phyloP scores from a whole-genome alignment of 2,797 vertebrate genomes.

The Galago senegalensis region DNA sequence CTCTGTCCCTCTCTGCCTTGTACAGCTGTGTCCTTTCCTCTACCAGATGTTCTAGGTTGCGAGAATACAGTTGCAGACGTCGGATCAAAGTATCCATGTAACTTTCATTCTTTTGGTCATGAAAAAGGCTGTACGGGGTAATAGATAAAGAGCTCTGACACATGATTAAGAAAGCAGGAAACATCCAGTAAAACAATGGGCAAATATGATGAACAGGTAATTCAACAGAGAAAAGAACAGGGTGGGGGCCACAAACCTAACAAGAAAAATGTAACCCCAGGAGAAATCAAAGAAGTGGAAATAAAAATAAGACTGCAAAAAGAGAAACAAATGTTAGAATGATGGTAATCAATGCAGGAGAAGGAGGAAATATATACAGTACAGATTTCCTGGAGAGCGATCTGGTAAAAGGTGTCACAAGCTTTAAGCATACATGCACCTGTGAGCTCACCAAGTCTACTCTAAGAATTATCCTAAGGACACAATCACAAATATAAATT shows the following conservation, averaged over 20 bases:
- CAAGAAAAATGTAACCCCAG: background rate
- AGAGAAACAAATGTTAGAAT: background rate
- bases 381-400: background rate
- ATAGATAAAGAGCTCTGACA: conserved; percentile 16
- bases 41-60: conserved; percentile 97
- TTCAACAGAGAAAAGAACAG: background rate
- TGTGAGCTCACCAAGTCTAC: background rate
- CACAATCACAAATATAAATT: background rate
- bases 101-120: conserved; percentile 95
- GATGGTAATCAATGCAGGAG: background rate
- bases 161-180: background rate
- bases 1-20: conserved; percentile 97
- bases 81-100: conserved; percentile 99
- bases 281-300: background rate
- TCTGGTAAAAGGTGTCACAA: background rate
- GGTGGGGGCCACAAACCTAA: background rate
- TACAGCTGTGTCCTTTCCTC: conserved; percentile 97
- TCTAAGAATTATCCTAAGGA: background rate
- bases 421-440: background rate
- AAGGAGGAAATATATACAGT: background rate
- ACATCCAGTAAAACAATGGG: background rate
- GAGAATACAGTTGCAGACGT: conserved; percentile 97
- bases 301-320: background rate
- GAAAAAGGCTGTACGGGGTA: conserved; percentile 91
- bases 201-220: background rate